Base-by-base conservation (phyloP, 2,797 vertebrate species). In the Etheostoma perlongum region DNA sequence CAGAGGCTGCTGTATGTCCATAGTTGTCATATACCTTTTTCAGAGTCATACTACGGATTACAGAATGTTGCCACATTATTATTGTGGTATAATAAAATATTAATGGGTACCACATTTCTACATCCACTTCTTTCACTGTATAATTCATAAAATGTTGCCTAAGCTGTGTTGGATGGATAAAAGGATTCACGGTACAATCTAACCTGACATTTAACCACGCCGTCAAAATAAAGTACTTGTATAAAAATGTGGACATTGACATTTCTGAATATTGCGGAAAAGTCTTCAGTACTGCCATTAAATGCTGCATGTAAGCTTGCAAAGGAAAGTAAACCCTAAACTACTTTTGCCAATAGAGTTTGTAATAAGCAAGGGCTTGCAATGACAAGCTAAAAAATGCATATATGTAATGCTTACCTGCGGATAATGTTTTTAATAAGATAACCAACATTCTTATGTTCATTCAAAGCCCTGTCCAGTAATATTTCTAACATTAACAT, bases 11-110 rank as follows among this genome's bases (percentile, higher is more conserved):
- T 82, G 68, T 86, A 86, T 82, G 79, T 84, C 81, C 82, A 91
- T 70, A 86, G 79, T 82, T 88, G 76, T 91, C 74, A 88, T 88
- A 81, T 84, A 62, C 36, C 69, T 81, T 90, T 88, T 90, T 85
- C 76, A 88, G 73, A 92, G 74, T 86, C 70, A 81, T 84, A 79
- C 87, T 88, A 88, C 83, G 82, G 83, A 89, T 85, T 80, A 85
- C 85, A 91, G 86, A 88, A 83, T 91, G 84, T 85, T 83, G 72
- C 88, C 91, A 93, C 92, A 77, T 77, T 77, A 87, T 76, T 84
- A 85, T 44, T 86, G 90, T 91, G 92, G 90, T 89, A 59, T 78
- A 94, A 94, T 93, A 92, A 93, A 93, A 82, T 61, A 83, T 87
- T 69, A 76, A 85, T 79, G 81, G 68, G 83, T 72, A 89, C 33